Percentiles rank a stretch among this genome's conserved stretches.
These are phyloP conservation scores for Heteromormyrus szaboi DNA, from an alignment of 2,797 vertebrate species.

Conservation along the genomic window DNA sequence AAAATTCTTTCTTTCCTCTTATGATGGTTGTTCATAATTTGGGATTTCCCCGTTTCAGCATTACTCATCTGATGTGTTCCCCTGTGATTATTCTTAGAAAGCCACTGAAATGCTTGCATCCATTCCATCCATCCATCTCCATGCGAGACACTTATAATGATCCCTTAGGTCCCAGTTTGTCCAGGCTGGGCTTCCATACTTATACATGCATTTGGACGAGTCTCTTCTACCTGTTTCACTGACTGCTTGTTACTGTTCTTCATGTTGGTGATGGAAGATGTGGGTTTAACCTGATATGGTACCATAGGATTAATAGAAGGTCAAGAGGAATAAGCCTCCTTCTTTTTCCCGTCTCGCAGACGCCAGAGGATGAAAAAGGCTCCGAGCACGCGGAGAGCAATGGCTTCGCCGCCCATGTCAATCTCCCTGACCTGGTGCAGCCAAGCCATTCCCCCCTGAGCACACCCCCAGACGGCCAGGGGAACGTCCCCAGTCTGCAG, in stretches of 20 bases:
- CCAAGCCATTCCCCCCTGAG: constrained; percentile 89
- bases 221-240: not conserved
- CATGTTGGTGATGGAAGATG: not conserved
- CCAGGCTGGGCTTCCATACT: not conserved
- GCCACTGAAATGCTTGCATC: not conserved
- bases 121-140: not conserved
- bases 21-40: not conserved
- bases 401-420: constrained; percentile 82
- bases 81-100: not conserved
- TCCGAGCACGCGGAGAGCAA: constrained; percentile 84
- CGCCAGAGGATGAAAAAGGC: constrained; percentile 77
- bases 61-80: not conserved
- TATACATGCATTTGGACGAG: not conserved
- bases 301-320: not conserved
- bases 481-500: constrained; percentile 63
- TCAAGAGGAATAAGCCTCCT: not conserved
- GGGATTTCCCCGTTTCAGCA: not conserved
- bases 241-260: not conserved
- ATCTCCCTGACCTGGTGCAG: constrained; percentile 92
- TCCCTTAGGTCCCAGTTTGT: not conserved
- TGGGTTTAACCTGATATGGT: not conserved
- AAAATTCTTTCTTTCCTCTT: not conserved
- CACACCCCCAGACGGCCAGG: constrained; percentile 77
- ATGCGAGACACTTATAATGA: not conserved
- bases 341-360: constrained; percentile 51